Base-by-base conservation (phyloP, 2,113 vertebrate genomes). In the Lonchura striata region DNA sequence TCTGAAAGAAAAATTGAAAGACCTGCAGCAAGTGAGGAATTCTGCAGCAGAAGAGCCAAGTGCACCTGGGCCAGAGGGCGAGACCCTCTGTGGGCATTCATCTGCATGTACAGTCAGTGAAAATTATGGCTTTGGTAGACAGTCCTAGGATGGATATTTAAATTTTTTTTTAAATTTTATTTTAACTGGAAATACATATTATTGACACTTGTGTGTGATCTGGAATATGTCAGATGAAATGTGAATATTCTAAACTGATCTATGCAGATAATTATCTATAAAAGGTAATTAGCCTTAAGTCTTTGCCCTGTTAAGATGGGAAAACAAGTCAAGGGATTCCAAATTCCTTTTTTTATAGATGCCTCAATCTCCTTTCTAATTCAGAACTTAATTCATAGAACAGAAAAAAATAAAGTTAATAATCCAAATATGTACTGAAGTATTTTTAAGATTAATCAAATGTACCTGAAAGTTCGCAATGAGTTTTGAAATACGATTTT, bases 61-160 rank as follows among this genome's bases (percentile, higher is more conserved):
- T 19, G 3, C 22, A 6, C 0, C 0, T 7, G 24, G 46, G 28
- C 13, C 19, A 49, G 54, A 81, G 22, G 24, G 21, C 25, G 49
- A 52, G 33, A 54, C 5, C 7, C 37, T 42, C 2, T 10, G 3
- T 39, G 33, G 35, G 25, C 27, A 8, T 46, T 61, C 27, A 25
- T 25, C 47, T 71, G 1, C 41, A 44, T 4, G 10, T 12, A 15
- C 2, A 11, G 15, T 6, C 35, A 81, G 30, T 28, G 69, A 65
- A 71, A 87, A 47, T 44, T 46, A 14, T 22, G 30, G 27, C 13
- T 82, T 82, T 82, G 52, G 35, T 60, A 25, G 42, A 22, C 13
- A 59, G 49, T 24, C 25, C 39, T 46, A 23, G 41, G 20, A 64
- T 28, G 35, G 23, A 39, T 47, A 6, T 28, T n/a, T 64, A 35